Conservation (phyloP, 1,140 invertebrate species). For the Zaprionus davidi region DNA sequence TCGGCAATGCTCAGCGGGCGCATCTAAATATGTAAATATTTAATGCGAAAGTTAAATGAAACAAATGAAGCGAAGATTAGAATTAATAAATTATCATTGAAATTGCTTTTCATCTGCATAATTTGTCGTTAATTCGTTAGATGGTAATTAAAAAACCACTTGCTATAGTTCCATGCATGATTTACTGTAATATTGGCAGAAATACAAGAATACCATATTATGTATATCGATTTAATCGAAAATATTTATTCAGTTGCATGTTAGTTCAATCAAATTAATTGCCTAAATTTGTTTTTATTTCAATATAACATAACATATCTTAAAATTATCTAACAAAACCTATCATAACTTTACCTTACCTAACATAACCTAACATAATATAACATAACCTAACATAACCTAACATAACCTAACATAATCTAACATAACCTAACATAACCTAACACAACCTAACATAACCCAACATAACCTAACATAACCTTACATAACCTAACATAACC, state of each 20-base stretch:
- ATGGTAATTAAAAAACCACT: background rate
- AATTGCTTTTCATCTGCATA: background rate
- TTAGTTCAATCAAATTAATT: too few species aligned
- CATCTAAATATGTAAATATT: conserved; percentile 3
- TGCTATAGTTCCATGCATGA: background rate
- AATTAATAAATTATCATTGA: conserved; percentile 9
- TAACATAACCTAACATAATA: background rate
- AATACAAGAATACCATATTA: background rate
- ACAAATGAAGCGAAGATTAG: conserved; percentile 8
- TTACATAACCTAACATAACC: background rate
- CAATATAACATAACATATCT: background rate
- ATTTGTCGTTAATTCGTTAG: background rate
- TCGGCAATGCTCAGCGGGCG: background rate
- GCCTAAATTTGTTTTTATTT: too few species aligned
- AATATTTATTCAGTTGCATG: too few species aligned
- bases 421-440: background rate
- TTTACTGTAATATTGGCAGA: background rate
- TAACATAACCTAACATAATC: background rate
- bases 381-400: background rate
- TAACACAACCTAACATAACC: background rate
- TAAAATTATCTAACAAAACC: background rate
- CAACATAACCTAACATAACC: background rate
- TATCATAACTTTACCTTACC: too few species aligned
- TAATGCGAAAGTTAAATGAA: conserved; percentile 7
- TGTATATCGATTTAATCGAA: too few species aligned